These are phyloP conservation scores for Linnaemya vulpina DNA, from an alignment of 2,888 invertebrate genomes.

Conservation along the genomic window DNA sequence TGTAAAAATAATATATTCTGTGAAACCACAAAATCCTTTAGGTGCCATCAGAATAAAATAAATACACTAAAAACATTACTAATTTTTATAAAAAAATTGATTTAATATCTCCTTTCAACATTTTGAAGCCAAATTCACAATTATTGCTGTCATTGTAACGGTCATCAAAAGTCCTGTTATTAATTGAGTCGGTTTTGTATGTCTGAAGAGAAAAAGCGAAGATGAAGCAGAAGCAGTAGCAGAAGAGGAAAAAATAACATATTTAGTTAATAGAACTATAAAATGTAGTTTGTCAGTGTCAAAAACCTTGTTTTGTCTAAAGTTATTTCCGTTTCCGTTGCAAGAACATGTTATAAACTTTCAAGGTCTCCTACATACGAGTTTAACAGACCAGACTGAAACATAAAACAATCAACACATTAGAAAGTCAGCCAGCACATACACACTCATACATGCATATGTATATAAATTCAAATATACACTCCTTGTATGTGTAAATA, in stretches of 20 bases:
- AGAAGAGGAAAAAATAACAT: too few species aligned
- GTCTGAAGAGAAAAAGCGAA: background rate
- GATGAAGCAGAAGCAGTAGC: background rate
- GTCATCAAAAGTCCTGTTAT: slow-evolving; percentile 43
- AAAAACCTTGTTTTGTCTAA: slow-evolving; percentile 70
- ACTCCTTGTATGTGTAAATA: background rate
- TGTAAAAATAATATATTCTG: too few species aligned
- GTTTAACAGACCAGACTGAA: slow-evolving; percentile 28
- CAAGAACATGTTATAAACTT: slow-evolving; percentile 43
- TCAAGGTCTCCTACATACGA: slow-evolving; percentile 55
- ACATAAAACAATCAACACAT: slow-evolving; percentile 14
- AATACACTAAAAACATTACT: too few species aligned
- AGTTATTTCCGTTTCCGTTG: slow-evolving; percentile 70
- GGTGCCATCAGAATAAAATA: too few species aligned
- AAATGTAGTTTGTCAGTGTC: slow-evolving; percentile 67
- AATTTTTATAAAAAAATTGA: too few species aligned
- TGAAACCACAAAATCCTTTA: too few species aligned
- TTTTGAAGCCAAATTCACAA: background rate
- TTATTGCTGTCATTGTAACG: background rate
- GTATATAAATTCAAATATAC: too few species aligned
- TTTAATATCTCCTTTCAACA: background rate
- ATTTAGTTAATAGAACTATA: slow-evolving; percentile 27
- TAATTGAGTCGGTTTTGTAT: slow-evolving; percentile 35
- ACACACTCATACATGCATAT: background rate
- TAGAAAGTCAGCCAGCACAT: slow-evolving; percentile 1